Evolutionary conservation across 37 sponge, comb jelly and placozoan species (phyloP), one percentile per base, ranked within the genome.

Genomic region (Chondrosia reniformis): DNA sequence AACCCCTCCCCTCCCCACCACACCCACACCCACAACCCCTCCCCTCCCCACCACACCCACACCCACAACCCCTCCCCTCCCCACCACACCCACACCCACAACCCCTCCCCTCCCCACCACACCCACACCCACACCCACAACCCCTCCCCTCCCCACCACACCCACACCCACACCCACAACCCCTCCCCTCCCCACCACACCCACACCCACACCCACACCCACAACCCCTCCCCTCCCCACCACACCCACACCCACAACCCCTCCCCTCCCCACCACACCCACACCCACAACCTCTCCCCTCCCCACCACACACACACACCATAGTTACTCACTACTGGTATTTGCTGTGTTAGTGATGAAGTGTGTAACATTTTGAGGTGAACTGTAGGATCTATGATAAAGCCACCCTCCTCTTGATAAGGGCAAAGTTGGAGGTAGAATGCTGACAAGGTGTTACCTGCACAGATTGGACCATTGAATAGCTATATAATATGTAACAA

Each of bases 1-100:
- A 66, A 5, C 32, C 67, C 22, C 67, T 19, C 37, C n/a, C 64
- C 86, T 87, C 80, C 86, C 91, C 33, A 91, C 15, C 52, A 49
- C 52, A 19, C 15, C 10, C 52, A 49, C 52, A 49, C 52, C 52
- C 15, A 49, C 52, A 19, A 49, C 52, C 52, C 52, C 15, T 15
- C 10, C 52, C 15, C 25, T 25, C 63, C 17, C 17, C 9, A 12
- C 63, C 63, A 12, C 63, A 24, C 25, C 13, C 63, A 61, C 57
- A 3, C 33, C 57, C 57, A 55, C 57, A 5, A 22, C 1, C 77
- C n/a, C n/a, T n/a, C n/a, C n/a, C 46, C 45, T 25, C 55, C 31
- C 49, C 54, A 31, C 76, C 55, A 19, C 30, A 22, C 12, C 54
- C 55, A 8, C 76, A 28, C 49, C 19, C 6, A 37, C 55, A 9